A percentile compares a stretch with the other conserved stretches of the same genome.
These are phyloP conservation scores for Mobula birostris DNA, from an alignment of 2,113 vertebrate genomes.

Conservation along the genomic window DNA sequence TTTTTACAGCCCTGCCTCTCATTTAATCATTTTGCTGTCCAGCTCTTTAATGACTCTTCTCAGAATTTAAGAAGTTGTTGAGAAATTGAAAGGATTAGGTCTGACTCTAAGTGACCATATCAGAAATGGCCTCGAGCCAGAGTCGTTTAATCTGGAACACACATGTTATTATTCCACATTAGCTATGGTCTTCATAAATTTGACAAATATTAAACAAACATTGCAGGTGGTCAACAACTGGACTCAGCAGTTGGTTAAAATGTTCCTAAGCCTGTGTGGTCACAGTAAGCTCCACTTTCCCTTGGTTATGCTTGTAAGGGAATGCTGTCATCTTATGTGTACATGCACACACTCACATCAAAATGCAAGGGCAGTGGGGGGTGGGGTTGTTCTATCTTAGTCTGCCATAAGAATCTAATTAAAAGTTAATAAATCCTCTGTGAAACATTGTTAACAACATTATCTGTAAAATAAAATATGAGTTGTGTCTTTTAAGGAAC, in stretches of 20 bases:
- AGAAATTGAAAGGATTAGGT: conserved; percentile 29
- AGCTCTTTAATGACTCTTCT: conserved; percentile 30
- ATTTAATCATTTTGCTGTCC: conserved; percentile 1
- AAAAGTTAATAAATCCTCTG: conserved; percentile 78
- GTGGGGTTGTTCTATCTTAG: background rate
- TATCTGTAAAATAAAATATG: conserved; percentile 74
- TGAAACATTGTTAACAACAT: conserved; percentile 75
- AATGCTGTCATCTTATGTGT: background rate
- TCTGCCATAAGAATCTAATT: conserved; percentile 72
- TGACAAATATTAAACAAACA: conserved; percentile 58
- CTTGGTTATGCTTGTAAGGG: background rate
- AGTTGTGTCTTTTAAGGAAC: conserved; percentile 67
- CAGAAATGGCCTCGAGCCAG: conserved; percentile 36
- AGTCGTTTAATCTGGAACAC: conserved; percentile 50
- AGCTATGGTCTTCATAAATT: conserved; percentile 56
- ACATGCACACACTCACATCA: background rate
- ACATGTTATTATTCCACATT: conserved; percentile 50
- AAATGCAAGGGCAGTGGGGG: background rate
- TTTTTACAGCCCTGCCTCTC: background rate
- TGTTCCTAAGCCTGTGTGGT: conserved; percentile 40
- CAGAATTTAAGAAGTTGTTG: conserved; percentile 30
- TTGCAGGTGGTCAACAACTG: conserved; percentile 53
- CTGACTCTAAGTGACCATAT: conserved; percentile 33
- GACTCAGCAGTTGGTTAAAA: conserved; percentile 41
- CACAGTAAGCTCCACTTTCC: conserved; percentile 21